Evolutionary conservation across 1,140 invertebrate species (phyloP).

Genomic region (Lamellibrachia luymesi): DNA sequence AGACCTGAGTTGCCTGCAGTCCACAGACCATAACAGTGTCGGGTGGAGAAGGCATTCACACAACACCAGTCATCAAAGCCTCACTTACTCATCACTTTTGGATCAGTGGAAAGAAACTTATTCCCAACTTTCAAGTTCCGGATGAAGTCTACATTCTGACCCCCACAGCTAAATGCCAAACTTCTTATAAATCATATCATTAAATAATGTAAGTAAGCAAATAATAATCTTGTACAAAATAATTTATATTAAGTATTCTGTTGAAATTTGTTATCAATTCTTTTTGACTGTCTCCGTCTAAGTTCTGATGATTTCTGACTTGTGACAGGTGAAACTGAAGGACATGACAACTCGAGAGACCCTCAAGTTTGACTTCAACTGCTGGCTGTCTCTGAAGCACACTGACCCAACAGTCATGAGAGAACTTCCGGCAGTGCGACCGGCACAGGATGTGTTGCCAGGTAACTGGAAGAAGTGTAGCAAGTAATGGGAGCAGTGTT

Average conservation of each 20-base stretch:
- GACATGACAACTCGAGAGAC: conserved; percentile 42
- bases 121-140: no score
- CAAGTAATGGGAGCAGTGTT: no score
- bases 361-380: conserved; percentile 41
- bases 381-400: conserved; percentile 44
- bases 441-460: conserved; percentile 2
- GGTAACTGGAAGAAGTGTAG: not conserved
- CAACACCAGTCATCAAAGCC: no score
- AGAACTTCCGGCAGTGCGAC: conserved; percentile 41
- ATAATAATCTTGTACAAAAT: not conserved
- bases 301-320: not conserved
- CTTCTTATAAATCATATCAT: not conserved
- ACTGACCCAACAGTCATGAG: conserved; percentile 45
- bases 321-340: conserved; percentile 33
- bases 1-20: no score
- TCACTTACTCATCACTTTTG: no score
- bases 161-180: not conserved
- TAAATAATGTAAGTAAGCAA: not conserved
- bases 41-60: no score
- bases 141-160: not conserved
- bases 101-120: no score
- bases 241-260: not conserved
- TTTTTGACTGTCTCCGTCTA: not conserved
- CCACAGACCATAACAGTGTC: no score
- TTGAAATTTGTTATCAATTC: not conserved